These are phyloP conservation scores for Echinops telfairi DNA, from an alignment of 2,113 vertebrate genomes.

Conservation along the genomic window DNA sequence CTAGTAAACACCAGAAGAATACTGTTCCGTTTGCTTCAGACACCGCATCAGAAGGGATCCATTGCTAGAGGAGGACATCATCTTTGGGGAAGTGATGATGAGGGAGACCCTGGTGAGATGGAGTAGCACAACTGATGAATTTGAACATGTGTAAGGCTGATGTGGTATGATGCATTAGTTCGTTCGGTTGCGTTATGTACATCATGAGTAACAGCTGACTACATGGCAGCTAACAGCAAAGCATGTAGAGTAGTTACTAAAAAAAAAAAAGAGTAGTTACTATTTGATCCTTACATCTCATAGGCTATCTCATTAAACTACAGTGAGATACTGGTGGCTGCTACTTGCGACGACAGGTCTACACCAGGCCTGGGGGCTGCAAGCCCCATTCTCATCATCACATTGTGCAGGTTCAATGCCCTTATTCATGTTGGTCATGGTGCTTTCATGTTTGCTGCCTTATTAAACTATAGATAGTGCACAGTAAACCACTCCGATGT, in stretches of 20 bases:
- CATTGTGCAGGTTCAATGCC: background rate
- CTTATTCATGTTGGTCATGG: background rate
- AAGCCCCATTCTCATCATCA: background rate
- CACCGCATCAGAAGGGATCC: background rate
- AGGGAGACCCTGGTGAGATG: background rate
- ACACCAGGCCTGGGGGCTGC: background rate
- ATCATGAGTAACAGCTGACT: background rate
- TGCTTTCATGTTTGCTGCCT: no score
- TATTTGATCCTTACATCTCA: background rate
- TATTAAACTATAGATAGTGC: no score
- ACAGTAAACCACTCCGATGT: no score
- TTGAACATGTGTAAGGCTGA: background rate
- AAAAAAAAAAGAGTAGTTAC: background rate
- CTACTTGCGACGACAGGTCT: no score
- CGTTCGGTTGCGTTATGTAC: background rate
- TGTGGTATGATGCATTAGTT: background rate
- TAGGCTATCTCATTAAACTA: background rate
- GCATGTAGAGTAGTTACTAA: no score
- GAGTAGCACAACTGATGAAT: background rate
- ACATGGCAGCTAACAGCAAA: background rate
- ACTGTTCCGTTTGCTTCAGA: background rate
- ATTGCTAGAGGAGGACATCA: background rate
- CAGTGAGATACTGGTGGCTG: background rate
- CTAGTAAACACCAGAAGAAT: background rate
- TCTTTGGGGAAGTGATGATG: background rate